phyloP scores from a whole-genome alignment of 2,888 invertebrate species.

The Stenchaetothrips biformis region DNA sequence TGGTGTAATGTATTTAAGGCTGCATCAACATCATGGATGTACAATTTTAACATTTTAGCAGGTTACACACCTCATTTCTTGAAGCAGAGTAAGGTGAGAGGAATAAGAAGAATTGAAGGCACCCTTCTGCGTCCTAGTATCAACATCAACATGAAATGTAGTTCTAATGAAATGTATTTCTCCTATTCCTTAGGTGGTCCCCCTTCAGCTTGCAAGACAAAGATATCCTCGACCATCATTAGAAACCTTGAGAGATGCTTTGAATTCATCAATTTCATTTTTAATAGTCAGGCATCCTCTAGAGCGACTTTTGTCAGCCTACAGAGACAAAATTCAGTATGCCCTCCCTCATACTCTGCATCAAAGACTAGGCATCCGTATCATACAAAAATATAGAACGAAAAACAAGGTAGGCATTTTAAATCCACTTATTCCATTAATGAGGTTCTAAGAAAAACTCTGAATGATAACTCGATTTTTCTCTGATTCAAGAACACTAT shows the following conservation, averaged over 20 bases:
- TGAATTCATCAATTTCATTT: constrained; percentile 72
- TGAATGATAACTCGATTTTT: constrained; percentile 28
- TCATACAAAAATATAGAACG: constrained; percentile 66
- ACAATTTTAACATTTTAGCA: constrained; percentile 80
- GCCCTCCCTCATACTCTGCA: constrained; percentile 78
- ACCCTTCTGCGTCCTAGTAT: constrained; percentile 66
- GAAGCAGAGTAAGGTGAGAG: background rate
- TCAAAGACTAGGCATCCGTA: constrained; percentile 71
- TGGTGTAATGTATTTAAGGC: constrained; percentile 77
- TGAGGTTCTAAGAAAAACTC: constrained; percentile 32
- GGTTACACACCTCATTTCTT: constrained; percentile 48
- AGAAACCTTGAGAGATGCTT: constrained; percentile 64
- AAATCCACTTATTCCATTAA: constrained; percentile 29
- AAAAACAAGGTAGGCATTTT: constrained; percentile 50
- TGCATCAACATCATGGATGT: constrained; percentile 67
- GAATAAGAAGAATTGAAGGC: constrained; percentile 55
- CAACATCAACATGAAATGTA: constrained; percentile 48
- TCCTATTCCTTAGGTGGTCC: constrained; percentile 48
- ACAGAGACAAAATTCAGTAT: constrained; percentile 78
- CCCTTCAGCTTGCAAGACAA: constrained; percentile 70
- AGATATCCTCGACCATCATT: constrained; percentile 72
- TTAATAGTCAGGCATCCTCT: constrained; percentile 77
- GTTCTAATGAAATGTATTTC: too few relatives aligned
- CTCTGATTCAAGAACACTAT: constrained; percentile 35
- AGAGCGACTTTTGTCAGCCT: constrained; percentile 73